Evolutionary conservation across 2,797 vertebrate genomes (phyloP).

Genomic region (Trematomus bernacchii): DNA sequence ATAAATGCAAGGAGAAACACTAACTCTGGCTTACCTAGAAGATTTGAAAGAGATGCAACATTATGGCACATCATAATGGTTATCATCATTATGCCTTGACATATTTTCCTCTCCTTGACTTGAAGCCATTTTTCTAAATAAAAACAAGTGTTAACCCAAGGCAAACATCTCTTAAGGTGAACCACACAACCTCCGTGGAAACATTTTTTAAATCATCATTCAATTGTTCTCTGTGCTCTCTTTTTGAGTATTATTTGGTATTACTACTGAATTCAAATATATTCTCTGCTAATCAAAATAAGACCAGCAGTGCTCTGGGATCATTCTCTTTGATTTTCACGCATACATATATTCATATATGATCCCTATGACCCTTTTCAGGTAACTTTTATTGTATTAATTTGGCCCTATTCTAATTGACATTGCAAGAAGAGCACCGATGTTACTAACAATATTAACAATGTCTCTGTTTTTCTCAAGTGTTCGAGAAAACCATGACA

Average conservation of each 20-base stretch:
- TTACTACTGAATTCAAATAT: not conserved
- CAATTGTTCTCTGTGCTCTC: not conserved
- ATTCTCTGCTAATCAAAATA: not conserved
- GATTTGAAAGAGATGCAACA: constrained; percentile 10
- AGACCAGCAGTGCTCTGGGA: not conserved
- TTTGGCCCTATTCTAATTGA: not conserved
- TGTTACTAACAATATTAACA: not conserved
- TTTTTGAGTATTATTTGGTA: not conserved
- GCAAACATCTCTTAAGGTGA: constrained; percentile 1
- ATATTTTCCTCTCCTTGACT: not conserved
- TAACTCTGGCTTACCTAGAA: not conserved
- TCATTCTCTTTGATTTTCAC: not conserved
- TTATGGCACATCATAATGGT: not conserved
- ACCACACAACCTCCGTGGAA: not conserved
- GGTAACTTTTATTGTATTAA: not conserved
- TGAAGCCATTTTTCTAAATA: constrained; percentile 9
- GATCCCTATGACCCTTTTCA: not conserved
- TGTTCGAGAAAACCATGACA: not conserved
- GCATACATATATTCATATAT: not conserved
- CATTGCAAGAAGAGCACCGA: not conserved
- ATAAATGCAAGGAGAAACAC: constrained; percentile 70
- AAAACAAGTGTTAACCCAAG: not conserved
- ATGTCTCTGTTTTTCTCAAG: not conserved
- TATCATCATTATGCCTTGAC: constrained; percentile 14
- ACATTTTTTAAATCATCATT: not conserved